A percentile compares a stretch with the other conserved stretches of the same genome.
These are phyloP conservation scores for Alligator mississippiensis DNA, from an alignment of 2,113 vertebrate species.

Conservation along the genomic window DNA sequence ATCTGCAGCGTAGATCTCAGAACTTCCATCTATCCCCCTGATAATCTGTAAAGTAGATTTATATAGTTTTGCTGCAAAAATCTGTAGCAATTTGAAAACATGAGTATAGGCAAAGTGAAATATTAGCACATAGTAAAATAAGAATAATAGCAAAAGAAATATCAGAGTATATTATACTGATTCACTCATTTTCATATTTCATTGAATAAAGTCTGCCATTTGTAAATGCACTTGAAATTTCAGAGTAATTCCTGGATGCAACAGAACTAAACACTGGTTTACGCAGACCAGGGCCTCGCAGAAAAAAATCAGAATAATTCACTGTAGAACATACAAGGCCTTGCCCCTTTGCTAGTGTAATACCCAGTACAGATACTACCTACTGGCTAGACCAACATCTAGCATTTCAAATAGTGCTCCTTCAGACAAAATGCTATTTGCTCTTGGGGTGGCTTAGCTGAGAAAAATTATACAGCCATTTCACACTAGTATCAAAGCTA, in stretches of 20 bases:
- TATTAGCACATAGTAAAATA: too few species aligned
- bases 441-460: neutral
- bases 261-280: neutral
- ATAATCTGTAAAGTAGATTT: neutral
- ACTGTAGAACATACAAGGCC: neutral
- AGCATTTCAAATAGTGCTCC: neutral
- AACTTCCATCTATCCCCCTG: neutral
- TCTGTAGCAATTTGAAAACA: slow-evolving; percentile 3
- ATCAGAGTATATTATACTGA: neutral
- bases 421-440: neutral
- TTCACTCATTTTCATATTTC: slow-evolving; percentile 21
- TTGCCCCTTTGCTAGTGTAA: neutral
- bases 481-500: neutral
- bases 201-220: slow-evolving; percentile 37
- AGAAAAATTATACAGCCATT: neutral
- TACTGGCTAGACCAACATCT: neutral
- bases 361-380: neutral
- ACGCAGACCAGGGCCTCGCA: neutral
- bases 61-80: slow-evolving; percentile 4
- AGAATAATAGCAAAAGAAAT: too few species aligned
- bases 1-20: neutral
- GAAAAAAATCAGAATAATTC: slow-evolving; percentile 26
- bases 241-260: slow-evolving; percentile 38
- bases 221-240: neutral
- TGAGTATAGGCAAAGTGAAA: neutral